Evolutionary conservation across 2,113 vertebrate genomes (phyloP).

Genomic region (Sylvia atricapilla): DNA sequence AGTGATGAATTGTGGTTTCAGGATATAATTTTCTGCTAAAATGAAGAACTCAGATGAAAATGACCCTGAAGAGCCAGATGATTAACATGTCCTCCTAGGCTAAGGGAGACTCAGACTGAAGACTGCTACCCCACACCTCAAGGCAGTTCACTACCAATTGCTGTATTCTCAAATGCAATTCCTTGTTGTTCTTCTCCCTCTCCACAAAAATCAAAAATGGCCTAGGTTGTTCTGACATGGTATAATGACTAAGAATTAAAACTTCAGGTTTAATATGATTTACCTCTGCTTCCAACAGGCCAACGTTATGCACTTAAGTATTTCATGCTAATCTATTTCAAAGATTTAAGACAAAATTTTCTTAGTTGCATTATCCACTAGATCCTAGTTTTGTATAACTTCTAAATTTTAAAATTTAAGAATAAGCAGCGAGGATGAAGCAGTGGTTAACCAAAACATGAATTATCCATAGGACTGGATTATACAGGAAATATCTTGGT

Average conservation of each 20-base stretch:
- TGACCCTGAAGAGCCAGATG: not conserved
- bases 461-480: not conserved
- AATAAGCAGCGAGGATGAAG: not conserved
- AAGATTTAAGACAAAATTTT: not conserved
- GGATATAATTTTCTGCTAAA: slow-evolving; percentile 8
- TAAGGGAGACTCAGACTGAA: not conserved
- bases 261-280: not conserved
- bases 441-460: not conserved
- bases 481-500: not conserved
- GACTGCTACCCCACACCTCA: not conserved
- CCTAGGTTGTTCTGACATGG: not conserved
- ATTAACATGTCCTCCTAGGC: not conserved
- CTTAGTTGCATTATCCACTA: not conserved
- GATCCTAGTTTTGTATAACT: not conserved
- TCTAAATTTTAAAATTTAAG: not conserved
- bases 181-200: not conserved
- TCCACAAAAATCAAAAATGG: not conserved
- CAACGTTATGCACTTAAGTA: not conserved
- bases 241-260: not conserved
- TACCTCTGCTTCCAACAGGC: not conserved
- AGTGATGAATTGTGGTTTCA: not conserved
- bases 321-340: not conserved
- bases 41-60: not conserved
- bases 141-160: not conserved
- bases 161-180: not conserved